Evolutionary conservation across 2,888 invertebrate genomes (phyloP).

Genomic region (Conchocele bisecta): DNA sequence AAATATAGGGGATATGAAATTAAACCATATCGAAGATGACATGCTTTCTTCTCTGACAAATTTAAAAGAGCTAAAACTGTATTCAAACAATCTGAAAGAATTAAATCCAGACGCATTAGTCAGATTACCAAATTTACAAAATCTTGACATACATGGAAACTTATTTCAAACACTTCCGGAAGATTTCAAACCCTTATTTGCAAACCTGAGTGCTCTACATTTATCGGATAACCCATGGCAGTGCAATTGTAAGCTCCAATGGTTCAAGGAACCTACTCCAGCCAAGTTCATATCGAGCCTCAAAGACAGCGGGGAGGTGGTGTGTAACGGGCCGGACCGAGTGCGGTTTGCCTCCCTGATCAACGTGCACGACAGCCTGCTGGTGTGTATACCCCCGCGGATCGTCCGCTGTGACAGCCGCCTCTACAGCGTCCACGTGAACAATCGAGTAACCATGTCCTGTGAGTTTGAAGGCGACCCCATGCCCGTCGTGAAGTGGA

Average conservation of each 20-base stretch:
- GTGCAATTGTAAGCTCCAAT: slow-evolving; percentile 64
- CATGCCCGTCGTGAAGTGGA: slow-evolving; percentile 60
- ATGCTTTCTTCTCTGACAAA: slow-evolving; percentile 46
- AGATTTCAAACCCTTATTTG: slow-evolving; percentile 46
- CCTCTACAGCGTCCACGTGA: slow-evolving; percentile 33
- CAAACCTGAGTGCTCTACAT: slow-evolving; percentile 44
- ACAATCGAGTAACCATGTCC: slow-evolving; percentile 38
- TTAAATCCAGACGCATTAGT: slow-evolving; percentile 44
- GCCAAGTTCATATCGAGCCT: slow-evolving; percentile 28
- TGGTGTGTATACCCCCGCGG: slow-evolving; percentile 60
- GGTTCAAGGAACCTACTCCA: slow-evolving; percentile 57
- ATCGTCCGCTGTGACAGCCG: slow-evolving; percentile 51
- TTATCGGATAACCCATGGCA: slow-evolving; percentile 63
- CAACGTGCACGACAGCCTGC: slow-evolving; percentile 51
- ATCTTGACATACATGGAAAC: slow-evolving; percentile 61
- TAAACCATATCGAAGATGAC: slow-evolving; percentile 33
- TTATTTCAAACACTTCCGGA: slow-evolving; percentile 49
- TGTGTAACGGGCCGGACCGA: slow-evolving; percentile 57
- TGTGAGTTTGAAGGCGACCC: slow-evolving; percentile 63
- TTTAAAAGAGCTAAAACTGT: slow-evolving; percentile 55
- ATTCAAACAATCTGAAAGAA: slow-evolving; percentile 48
- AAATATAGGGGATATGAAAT: slow-evolving; percentile 50
- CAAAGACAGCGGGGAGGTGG: slow-evolving; percentile 40
- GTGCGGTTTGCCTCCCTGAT: slow-evolving; percentile 50
- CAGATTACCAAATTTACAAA: slow-evolving; percentile 40